Evolutionary conservation across 2,113 vertebrate species (phyloP), one percentile per base, ranked within the genome.

Genomic region (Phyllostomus hastatus): DNA sequence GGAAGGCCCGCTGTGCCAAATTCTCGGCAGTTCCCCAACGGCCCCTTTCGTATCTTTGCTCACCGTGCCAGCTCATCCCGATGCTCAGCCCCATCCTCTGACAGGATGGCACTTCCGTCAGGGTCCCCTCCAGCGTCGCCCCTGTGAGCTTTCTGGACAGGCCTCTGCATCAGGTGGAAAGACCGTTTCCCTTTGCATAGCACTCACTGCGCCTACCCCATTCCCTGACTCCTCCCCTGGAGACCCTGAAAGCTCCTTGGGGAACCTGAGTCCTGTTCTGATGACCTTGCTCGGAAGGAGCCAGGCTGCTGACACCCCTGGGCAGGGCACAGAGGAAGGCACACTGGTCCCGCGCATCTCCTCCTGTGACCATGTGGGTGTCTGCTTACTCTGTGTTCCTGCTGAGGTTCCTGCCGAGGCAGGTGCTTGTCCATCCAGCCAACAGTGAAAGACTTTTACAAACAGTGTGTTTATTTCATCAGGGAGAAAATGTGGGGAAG

Each of bases 401-500:
- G 54, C 54, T 2, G 17, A 50, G 59, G 19, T 80, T 59, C 52
- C 43, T 57, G 16, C 38, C 12, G 78, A 70, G 67, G 75, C 82
- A 89, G 69, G 64, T 59, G 64, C 31, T 88, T 96, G 87, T 73
- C 46, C 17, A 64, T 73, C 46, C 17, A 64, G 1, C 64, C 33
- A 59, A 2, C 6, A 16, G 19, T 52, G 85, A 48, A 38, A 78
- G 70, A 43, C 41, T 43, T 80, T 73, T 66, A 73, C 28, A 69
- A 54, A 78, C n/a, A 10, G 16, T 54, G 22, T 59, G 24, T 69
- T 89, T 82, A 20, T 78, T 85, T 57, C 50, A 86, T 86, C 24
- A 22, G 31, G 75, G 33, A 48, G n/a, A 75, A 28, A 81, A 38
- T 78, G 33, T 57, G 24, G 35, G 24, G 35, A 87, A 85, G 85